Percentiles rank a stretch among this genome's conserved stretches.
These are phyloP conservation scores for Apodemia zela DNA, from an alignment of 2,888 invertebrate species.

Conservation along the genomic window DNA sequence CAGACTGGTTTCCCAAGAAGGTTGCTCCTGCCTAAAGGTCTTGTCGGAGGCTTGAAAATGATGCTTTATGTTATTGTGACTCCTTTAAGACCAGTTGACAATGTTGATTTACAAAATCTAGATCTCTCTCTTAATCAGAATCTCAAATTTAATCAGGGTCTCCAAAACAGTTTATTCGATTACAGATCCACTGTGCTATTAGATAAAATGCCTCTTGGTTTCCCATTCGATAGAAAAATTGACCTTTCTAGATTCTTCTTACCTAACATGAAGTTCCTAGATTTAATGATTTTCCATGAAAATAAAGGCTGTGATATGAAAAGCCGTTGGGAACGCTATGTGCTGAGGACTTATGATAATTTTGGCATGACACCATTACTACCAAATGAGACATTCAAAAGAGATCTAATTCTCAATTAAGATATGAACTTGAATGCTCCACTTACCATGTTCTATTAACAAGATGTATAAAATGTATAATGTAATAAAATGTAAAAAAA, in stretches of 20 bases:
- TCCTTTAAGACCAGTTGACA: conserved; percentile 70
- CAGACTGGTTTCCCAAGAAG: conserved; percentile 86
- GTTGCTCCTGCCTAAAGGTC: conserved; percentile 86
- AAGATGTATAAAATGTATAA: too few relatives aligned
- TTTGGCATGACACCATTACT: conserved; percentile 43
- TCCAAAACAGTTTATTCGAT: conserved; percentile 62
- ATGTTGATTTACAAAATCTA: conserved; percentile 51
- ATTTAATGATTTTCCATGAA: conserved; percentile 83
- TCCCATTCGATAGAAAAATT: conserved; percentile 86
- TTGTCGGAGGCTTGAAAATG: conserved; percentile 82
- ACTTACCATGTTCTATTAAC: too few relatives aligned
- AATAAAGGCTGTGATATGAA: conserved; percentile 68
- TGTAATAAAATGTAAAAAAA: too few relatives aligned
- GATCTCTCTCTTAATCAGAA: conserved; percentile 49
- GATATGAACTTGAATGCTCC: not conserved
- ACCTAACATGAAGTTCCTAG: conserved; percentile 84
- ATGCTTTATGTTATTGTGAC: conserved; percentile 83
- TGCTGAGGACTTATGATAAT: conserved; percentile 58
- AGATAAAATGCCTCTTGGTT: conserved; percentile 84
- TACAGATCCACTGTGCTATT: conserved; percentile 66
- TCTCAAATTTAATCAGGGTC: conserved; percentile 23
- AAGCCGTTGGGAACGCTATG: conserved; percentile 61
- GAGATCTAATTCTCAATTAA: not conserved
- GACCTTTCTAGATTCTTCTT: conserved; percentile 81
- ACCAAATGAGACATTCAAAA: too few relatives aligned